A percentile compares a stretch with the other conserved stretches of the same genome.
Conservation (phyloP, 2,888 invertebrate genomes). For the Eristalinus sepulchralis region DNA sequence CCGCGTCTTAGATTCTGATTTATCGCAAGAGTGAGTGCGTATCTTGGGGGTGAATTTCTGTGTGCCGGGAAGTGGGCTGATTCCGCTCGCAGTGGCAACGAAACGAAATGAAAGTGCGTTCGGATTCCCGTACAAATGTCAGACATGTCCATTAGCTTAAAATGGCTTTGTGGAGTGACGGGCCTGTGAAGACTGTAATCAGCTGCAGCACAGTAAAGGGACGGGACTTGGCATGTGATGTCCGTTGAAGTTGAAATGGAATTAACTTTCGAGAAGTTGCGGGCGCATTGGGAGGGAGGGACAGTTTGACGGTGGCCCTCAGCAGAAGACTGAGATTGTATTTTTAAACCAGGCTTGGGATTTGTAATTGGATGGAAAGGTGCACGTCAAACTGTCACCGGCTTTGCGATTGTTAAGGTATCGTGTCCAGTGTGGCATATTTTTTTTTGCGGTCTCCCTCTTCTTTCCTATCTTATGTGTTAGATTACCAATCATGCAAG, state of each 20-base stretch:
- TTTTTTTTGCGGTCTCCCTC: too few species aligned
- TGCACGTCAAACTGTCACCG: too few species aligned
- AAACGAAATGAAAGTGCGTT: not conserved
- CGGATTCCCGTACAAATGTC: not conserved
- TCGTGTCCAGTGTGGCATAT: too few species aligned
- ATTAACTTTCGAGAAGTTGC: not conserved
- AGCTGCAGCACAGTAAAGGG: not conserved
- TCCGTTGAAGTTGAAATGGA: not conserved
- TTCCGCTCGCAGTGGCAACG: not conserved
- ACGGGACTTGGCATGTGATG: not conserved
- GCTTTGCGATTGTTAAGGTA: too few species aligned
- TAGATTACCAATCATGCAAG: too few species aligned
- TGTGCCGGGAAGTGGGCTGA: not conserved
- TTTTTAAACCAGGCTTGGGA: too few species aligned
- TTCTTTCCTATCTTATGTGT: too few species aligned
- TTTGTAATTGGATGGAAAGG: too few species aligned
- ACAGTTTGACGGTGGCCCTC: not conserved
- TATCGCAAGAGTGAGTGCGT: conserved; percentile 47
- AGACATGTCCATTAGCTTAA: not conserved
- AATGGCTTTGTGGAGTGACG: not conserved
- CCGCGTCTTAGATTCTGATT: conserved; percentile 39
- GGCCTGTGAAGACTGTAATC: not conserved
- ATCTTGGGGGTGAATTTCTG: conserved; percentile 24
- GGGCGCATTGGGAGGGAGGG: not conserved
- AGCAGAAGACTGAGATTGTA: too few species aligned